Evolutionary conservation across 2,888 invertebrate species (phyloP).

Genomic region (Leucophenga maculata): DNA sequence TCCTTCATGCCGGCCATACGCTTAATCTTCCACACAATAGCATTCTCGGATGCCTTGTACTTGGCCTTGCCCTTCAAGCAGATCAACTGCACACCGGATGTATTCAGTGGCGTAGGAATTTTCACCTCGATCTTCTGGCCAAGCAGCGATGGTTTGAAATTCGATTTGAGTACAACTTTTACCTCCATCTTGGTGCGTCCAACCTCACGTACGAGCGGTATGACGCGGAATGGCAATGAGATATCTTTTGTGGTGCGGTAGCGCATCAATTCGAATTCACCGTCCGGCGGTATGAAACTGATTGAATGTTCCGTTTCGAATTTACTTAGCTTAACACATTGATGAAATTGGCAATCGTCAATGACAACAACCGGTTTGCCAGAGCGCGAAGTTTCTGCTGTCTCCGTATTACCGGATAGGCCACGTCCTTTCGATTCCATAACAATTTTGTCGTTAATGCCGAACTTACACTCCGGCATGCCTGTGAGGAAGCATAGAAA

Average conservation of each 20-base stretch:
- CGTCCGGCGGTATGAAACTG: slow-evolving; percentile 99
- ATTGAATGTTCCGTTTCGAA: slow-evolving; percentile 99
- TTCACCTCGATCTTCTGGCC: slow-evolving; percentile 99
- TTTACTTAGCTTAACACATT: slow-evolving; percentile 99
- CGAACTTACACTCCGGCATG: slow-evolving; percentile 99
- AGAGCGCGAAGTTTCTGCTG: slow-evolving; percentile 86
- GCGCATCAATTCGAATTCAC: slow-evolving; percentile 99
- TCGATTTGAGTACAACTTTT: slow-evolving; percentile 98
- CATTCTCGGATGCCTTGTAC: slow-evolving; percentile 99
- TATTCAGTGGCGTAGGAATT: slow-evolving; percentile 98
- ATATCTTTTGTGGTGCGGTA: slow-evolving; percentile 99
- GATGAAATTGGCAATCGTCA: slow-evolving; percentile 99
- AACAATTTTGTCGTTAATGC: slow-evolving; percentile 99
- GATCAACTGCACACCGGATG: slow-evolving; percentile 98
- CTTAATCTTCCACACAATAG: slow-evolving; percentile 96
- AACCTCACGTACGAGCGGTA: slow-evolving; percentile 97
- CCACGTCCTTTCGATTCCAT: slow-evolving; percentile 95
- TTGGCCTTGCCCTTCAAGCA: slow-evolving; percentile 99
- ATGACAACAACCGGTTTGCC: slow-evolving; percentile 99
- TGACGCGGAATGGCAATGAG: slow-evolving; percentile 98
- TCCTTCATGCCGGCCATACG: slow-evolving; percentile 99
- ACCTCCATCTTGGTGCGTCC: slow-evolving; percentile 99
- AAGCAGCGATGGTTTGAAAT: slow-evolving; percentile 97
- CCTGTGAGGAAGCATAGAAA: slow-evolving; percentile 73
- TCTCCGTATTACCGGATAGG: slow-evolving; percentile 80